phyloP scores from a whole-genome alignment of 1,140 invertebrate species.

The Drosophila prosaltans region DNA sequence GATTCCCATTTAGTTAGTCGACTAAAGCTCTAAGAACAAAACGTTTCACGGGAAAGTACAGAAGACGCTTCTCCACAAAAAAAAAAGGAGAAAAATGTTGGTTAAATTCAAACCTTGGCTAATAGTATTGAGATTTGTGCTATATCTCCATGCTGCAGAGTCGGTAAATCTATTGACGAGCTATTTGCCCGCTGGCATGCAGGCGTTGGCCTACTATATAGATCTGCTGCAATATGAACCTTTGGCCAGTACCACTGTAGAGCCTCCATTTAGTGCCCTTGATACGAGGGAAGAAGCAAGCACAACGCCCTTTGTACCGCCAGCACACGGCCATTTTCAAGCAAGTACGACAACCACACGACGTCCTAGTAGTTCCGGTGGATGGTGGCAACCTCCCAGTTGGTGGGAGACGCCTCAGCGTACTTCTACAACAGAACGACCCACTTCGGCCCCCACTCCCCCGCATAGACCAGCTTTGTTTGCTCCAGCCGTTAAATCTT shows the following conservation, averaged over 20 bases:
- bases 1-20: slow-evolving; percentile 59
- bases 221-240: slow-evolving; percentile 82
- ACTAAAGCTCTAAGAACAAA: slow-evolving; percentile 60
- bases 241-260: slow-evolving; percentile 69
- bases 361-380: slow-evolving; percentile 39
- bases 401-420: slow-evolving; percentile 72
- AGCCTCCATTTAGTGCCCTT: slow-evolving; percentile 68
- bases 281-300: slow-evolving; percentile 34
- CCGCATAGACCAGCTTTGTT: slow-evolving; percentile 64
- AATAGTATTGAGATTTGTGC: slow-evolving; percentile 27
- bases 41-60: slow-evolving; percentile 42
- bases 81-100: slow-evolving; percentile 23
- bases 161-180: slow-evolving; percentile 69
- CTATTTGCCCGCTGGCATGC: slow-evolving; percentile 80
- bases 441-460: slow-evolving; percentile 56
- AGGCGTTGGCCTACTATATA: slow-evolving; percentile 82
- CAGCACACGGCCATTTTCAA: slow-evolving; percentile 14
- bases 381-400: slow-evolving; percentile 64
- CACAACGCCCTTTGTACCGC: slow-evolving; percentile 21
- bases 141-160: slow-evolving; percentile 29
- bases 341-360: slow-evolving; percentile 38
- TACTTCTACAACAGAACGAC: slow-evolving; percentile 52
- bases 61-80: neutral
- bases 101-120: slow-evolving; percentile 48
- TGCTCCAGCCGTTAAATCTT: slow-evolving; percentile 35